A percentile compares a stretch with the other conserved stretches of the same genome.
Conservation (phyloP, 1,140 invertebrate species). For the Paraescarpia echinospica region DNA sequence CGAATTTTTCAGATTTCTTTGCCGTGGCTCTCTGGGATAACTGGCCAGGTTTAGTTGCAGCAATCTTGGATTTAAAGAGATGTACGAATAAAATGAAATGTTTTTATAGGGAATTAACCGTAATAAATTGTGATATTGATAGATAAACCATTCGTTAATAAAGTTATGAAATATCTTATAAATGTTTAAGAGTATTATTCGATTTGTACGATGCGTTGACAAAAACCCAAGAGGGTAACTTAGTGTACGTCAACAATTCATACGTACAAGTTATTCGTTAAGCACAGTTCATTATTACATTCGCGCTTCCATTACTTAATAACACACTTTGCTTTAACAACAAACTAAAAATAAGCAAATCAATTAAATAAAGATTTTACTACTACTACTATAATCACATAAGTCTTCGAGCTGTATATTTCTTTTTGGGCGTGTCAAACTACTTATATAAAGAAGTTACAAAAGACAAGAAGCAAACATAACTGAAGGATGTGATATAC, state of each 20-base stretch:
- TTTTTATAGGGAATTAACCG: too few species aligned
- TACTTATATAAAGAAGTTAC: neutral
- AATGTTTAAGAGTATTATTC: neutral
- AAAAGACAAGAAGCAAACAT: neutral
- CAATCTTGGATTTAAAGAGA: neutral
- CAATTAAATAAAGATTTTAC: too few species aligned
- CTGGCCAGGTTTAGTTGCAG: neutral
- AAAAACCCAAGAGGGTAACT: neutral
- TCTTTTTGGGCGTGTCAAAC: neutral
- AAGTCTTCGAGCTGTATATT: neutral
- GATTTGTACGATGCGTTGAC: neutral
- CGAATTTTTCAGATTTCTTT: too few species aligned
- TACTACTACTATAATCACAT: too few species aligned
- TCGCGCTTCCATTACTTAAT: neutral
- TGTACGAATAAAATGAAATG: too few species aligned
- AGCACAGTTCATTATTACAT: neutral
- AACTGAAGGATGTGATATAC: conserved; percentile 20
- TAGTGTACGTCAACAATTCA: neutral
- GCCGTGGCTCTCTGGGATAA: neutral
- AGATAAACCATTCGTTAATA: too few species aligned
- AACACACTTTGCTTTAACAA: neutral
- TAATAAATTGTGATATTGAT: neutral
- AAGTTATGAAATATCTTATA: neutral
- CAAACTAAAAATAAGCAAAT: neutral
- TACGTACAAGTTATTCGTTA: neutral